A percentile compares a stretch with the other conserved stretches of the same genome.
phyloP scores from a whole-genome alignment of 2,797 vertebrate species.

The Galagoides demidoff region DNA sequence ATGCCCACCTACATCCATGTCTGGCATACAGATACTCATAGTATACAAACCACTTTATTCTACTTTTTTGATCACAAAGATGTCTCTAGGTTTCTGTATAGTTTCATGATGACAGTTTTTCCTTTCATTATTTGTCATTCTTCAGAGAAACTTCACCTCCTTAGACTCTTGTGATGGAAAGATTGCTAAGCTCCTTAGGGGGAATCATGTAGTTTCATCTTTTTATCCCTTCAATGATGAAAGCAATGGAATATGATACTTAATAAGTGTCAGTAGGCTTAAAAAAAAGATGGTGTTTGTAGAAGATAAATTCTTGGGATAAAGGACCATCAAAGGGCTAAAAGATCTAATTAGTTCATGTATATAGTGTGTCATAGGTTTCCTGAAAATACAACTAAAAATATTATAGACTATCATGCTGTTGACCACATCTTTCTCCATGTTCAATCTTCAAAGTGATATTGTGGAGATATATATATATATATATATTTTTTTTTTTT shows the following conservation, averaged over 20 bases:
- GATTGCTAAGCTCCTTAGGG: neutral
- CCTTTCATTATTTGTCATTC: constrained; percentile 3
- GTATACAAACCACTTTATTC: neutral
- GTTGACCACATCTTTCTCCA: neutral
- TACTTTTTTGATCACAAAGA: neutral
- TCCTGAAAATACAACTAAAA: constrained; percentile 33
- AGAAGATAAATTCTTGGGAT: constrained; percentile 14
- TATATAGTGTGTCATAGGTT: neutral
- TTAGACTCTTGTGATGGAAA: neutral
- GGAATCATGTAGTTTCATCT: neutral
- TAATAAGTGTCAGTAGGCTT: neutral
- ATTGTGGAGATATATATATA: neutral
- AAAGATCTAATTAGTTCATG: constrained; percentile 50
- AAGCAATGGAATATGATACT: neutral
- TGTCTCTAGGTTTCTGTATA: neutral
- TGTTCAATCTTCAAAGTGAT: neutral
- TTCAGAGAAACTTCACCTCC: neutral
- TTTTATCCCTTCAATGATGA: neutral
- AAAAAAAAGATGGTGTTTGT: neutral
- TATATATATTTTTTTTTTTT: constrained; percentile 24
- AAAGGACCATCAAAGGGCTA: neutral
- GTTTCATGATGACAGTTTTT: neutral
- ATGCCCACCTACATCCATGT: neutral
- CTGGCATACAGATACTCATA: neutral
- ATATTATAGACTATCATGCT: neutral